Conservation (phyloP, 2,888 invertebrate species). For the Macaria notata region DNA sequence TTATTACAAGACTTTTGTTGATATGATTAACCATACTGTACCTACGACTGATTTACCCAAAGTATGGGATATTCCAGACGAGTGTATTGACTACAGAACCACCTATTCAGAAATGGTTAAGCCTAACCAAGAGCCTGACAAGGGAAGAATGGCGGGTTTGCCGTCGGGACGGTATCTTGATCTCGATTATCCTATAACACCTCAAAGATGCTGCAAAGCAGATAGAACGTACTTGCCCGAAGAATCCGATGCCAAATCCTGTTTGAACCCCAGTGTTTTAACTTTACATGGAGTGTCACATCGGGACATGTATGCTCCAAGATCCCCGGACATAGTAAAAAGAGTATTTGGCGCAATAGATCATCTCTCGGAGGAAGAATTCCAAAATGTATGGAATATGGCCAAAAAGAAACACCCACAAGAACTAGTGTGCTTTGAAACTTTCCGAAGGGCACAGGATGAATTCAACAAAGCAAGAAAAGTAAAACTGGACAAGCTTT, state of each 20-base stretch:
- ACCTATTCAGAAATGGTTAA: slow-evolving; percentile 52
- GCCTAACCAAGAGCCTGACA: slow-evolving; percentile 34
- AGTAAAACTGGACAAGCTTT: neutral
- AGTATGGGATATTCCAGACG: slow-evolving; percentile 42
- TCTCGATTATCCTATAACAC: slow-evolving; percentile 41
- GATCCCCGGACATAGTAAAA: slow-evolving; percentile 43
- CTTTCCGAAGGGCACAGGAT: slow-evolving; percentile 51
- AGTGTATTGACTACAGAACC: slow-evolving; percentile 44
- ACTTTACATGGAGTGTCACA: slow-evolving; percentile 43
- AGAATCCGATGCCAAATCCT: slow-evolving; percentile 44
- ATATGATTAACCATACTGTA: slow-evolving; percentile 55
- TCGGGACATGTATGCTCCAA: slow-evolving; percentile 46
- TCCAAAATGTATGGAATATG: slow-evolving; percentile 63
- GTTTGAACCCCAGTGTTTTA: slow-evolving; percentile 43
- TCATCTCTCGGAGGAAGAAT: slow-evolving; percentile 58
- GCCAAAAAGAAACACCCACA: slow-evolving; percentile 62
- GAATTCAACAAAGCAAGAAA: slow-evolving; percentile 3
- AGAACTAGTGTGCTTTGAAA: slow-evolving; percentile 70
- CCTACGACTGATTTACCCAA: slow-evolving; percentile 50
- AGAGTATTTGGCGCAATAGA: slow-evolving; percentile 68
- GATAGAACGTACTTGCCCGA: slow-evolving; percentile 39
- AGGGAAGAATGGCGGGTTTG: slow-evolving; percentile 39
- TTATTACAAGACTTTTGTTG: slow-evolving; percentile 61
- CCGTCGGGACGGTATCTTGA: slow-evolving; percentile 53
- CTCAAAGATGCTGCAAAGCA: slow-evolving; percentile 42